Evolutionary conservation across 2,888 invertebrate species (phyloP), one percentile per base, ranked within the genome.

Genomic region (Drosophila birchii): DNA sequence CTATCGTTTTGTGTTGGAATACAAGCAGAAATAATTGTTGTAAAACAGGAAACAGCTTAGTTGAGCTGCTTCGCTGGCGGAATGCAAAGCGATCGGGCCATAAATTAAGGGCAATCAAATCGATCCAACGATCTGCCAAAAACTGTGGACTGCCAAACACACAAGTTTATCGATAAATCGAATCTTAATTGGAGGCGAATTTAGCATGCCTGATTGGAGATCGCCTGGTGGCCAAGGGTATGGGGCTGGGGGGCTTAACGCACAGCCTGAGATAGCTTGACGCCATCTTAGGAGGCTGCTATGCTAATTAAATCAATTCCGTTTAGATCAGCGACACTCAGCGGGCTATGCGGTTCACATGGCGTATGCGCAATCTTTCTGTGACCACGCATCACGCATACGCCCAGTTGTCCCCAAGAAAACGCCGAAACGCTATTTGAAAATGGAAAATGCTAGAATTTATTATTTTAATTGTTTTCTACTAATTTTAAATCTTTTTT

Each of bases 181-280:
- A 55, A 67, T 67, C 67, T 67, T 68, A 67, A 67, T 68, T 67
- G 67, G 68, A n/a, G 45, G 34, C 39, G 67, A 67, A 67, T 68
- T 54, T 55, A 51, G 64, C 64, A 64, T 64, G 64, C 34, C 63
- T 62, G 64, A 64, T 64, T 64, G 63, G 64, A 51, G 64, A 51
- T 51, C 18, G 64, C 29, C 12, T 20, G 41, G 55, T 16, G 41
- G 55, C 41, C 6, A 4, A 4, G 29, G 29, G 5, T 34, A 3
- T 34, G 57, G 39, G 26, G 39, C 12, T 18, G 3, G 9, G n/a
- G 3, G n/a, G 26, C 45, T 45, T 45, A 26, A 11, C 45, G 18
- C n/a, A 34, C 26, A 7, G 23, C 39, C 34, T n/a, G 53, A 66
- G 66, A 67, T 67, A 39, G 67, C 67, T 67, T 67, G 67, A 67